Evolutionary conservation across 1,140 invertebrate species (phyloP).

Genomic region (Drosophila neocordata): DNA sequence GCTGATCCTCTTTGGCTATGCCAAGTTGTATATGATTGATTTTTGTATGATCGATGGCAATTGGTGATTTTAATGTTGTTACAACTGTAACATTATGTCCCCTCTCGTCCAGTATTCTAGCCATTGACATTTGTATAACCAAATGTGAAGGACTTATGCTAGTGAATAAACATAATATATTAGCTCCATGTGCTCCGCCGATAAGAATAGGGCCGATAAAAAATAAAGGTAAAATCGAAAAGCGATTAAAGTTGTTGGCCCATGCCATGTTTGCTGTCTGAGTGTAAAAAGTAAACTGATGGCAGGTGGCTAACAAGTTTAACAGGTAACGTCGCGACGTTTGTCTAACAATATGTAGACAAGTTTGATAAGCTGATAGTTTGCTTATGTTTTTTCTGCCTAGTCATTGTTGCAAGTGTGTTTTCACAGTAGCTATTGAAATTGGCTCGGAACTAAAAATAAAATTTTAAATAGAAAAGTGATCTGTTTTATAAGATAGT

Average conservation of each 20-base stretch:
- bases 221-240: constrained; percentile 23
- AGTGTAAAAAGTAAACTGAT: constrained; percentile 24
- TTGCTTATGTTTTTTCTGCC: too few species aligned
- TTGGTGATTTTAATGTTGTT: constrained; percentile 44
- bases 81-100: constrained; percentile 77
- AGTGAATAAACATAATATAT: constrained; percentile 69
- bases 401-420: too few species aligned
- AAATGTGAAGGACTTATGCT: constrained; percentile 71
- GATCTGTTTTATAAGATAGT: too few species aligned
- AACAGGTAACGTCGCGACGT: neutral
- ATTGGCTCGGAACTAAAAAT: too few species aligned
- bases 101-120: constrained; percentile 53
- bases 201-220: neutral
- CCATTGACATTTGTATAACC: constrained; percentile 69
- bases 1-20: constrained; percentile 22
- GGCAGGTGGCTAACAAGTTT: neutral
- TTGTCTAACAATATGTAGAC: neutral
- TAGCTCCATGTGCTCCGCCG: constrained; percentile 36
- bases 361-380: too few species aligned
- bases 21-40: constrained; percentile 51
- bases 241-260: neutral
- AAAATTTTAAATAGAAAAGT: too few species aligned
- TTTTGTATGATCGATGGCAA: constrained; percentile 41
- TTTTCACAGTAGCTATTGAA: too few species aligned
- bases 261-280: constrained; percentile 27